Percentiles rank a stretch among this genome's conserved stretches.
Evolutionary conservation across 2,888 invertebrate genomes (phyloP).

Genomic region (Uloborus plumipes): DNA sequence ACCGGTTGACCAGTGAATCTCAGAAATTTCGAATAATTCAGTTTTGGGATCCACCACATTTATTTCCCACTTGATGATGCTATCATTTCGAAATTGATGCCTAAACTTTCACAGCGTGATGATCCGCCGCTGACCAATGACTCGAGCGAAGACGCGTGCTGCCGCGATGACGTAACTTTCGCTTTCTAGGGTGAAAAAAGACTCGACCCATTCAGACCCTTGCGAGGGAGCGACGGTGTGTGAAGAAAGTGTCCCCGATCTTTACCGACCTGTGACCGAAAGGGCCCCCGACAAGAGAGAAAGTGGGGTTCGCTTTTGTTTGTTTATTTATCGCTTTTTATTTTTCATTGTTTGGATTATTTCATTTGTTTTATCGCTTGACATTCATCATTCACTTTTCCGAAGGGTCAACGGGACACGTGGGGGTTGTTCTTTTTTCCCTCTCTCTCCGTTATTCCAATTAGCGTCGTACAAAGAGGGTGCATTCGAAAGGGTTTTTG

Average conservation of each 20-base stretch:
- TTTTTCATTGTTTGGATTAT: background rate
- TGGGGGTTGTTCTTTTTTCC: background rate
- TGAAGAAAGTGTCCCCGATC: constrained; percentile 54
- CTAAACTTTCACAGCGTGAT: background rate
- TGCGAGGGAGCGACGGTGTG: constrained; percentile 19
- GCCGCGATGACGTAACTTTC: background rate
- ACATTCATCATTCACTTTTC: constrained; percentile 33
- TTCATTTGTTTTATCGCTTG: constrained; percentile 25
- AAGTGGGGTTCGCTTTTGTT: constrained; percentile 23
- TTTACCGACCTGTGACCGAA: constrained; percentile 43
- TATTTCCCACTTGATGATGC: background rate
- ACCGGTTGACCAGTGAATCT: too few species aligned
- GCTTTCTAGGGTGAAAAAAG: too few species aligned
- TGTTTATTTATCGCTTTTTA: constrained; percentile 11
- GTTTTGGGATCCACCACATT: background rate
- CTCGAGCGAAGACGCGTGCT: background rate
- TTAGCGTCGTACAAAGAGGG: constrained; percentile 6
- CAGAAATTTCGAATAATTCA: too few species aligned
- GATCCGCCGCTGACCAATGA: background rate
- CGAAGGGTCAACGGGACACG: constrained; percentile 43
- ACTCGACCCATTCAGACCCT: background rate
- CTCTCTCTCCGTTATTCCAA: background rate
- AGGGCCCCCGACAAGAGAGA: constrained; percentile 10
- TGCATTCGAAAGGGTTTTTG: background rate
- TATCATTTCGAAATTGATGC: background rate